Conservation (phyloP, 2,113 vertebrate genomes). For the Ardeotis arabs region DNA sequence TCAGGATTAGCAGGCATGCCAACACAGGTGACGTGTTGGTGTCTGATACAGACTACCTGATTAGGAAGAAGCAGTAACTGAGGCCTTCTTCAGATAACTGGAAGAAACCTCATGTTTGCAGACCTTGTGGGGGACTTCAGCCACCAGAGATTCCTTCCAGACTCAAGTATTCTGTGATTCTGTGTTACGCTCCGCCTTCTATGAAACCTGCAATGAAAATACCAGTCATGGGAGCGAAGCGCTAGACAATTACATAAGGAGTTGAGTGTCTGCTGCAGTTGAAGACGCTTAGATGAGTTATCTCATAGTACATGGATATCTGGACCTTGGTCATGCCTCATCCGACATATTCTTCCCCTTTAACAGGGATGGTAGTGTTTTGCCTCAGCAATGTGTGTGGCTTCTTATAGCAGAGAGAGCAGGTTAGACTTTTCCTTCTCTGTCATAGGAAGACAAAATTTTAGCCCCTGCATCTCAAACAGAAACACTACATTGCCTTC, state of each 20-base stretch:
- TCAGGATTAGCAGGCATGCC: not conserved
- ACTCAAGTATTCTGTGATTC: not conserved
- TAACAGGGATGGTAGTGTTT: not conserved
- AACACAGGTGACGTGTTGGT: rapidly evolving
- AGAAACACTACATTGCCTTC: not conserved
- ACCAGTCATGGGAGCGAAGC: not conserved
- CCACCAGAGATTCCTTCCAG: not conserved
- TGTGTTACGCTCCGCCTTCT: not conserved
- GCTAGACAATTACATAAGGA: not conserved
- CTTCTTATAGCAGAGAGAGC: not conserved
- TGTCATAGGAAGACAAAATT: not conserved
- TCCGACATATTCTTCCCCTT: not conserved
- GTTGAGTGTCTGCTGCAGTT: not conserved
- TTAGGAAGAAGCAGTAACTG: not conserved
- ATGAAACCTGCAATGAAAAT: not conserved
- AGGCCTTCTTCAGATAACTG: not conserved
- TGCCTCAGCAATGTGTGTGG: not conserved
- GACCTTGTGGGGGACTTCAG: not conserved
- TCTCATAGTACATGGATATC: not conserved
- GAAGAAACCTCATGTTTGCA: not conserved
- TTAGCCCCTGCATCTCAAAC: not conserved
- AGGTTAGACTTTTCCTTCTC: not conserved
- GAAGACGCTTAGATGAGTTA: not conserved
- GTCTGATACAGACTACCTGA: not conserved
- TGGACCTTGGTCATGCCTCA: not conserved